Conservation (phyloP, 2,113 vertebrate species). For the Charadrius vociferus region DNA sequence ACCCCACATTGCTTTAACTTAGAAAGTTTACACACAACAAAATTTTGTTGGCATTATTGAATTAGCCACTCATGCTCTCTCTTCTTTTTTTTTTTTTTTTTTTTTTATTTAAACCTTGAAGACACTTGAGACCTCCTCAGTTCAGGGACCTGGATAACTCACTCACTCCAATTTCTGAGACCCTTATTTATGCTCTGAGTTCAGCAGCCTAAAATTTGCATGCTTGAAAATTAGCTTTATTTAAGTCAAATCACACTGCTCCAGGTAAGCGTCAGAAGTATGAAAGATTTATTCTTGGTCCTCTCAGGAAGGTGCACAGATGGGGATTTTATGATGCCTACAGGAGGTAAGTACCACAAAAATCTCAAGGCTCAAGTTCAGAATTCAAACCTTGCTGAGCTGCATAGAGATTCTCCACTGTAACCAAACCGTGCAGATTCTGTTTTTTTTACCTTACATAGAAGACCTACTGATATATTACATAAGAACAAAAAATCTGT, state of each 20-base stretch:
- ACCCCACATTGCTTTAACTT: not conserved
- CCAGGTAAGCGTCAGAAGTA: not conserved
- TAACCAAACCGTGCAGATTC: not conserved
- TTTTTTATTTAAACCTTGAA: not conserved
- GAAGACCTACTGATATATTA: not conserved
- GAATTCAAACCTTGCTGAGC: not conserved
- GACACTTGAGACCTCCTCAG: not conserved
- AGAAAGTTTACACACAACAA: not conserved
- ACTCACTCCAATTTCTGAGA: not conserved
- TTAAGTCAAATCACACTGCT: not conserved
- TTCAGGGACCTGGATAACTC: not conserved
- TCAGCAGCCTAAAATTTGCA: not conserved
- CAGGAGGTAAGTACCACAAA: not conserved
- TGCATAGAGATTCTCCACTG: not conserved
- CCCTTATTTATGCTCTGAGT: not conserved
- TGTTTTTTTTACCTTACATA: not conserved
- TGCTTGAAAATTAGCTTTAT: not conserved
- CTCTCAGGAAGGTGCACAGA: not conserved
- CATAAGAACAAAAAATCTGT: not conserved
- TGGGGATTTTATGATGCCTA: not conserved
- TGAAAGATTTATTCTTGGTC: not conserved
- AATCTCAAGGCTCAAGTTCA: not conserved
- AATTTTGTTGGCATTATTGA: not conserved
- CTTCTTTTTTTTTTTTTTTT: not conserved
- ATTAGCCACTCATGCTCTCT: accelerated